Evolutionary conservation across 1,140 invertebrate genomes (phyloP).

Genomic region (Choristoneura fumiferana): DNA sequence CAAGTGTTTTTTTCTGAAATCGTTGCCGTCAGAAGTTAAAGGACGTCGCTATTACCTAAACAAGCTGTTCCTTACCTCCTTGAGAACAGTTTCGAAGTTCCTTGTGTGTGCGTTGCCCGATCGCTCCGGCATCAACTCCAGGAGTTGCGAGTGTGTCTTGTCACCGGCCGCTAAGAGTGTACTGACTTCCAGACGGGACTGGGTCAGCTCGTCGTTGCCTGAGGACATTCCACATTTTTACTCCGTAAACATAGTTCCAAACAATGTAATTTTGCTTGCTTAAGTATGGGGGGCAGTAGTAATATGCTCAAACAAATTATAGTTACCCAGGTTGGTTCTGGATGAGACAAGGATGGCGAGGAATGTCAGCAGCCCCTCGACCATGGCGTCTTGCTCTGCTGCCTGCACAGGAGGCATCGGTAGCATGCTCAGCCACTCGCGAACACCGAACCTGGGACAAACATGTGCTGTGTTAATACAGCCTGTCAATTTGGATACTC

Average conservation of each 20-base stretch:
- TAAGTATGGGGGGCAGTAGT: too few relatives aligned
- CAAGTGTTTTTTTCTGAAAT: too few relatives aligned
- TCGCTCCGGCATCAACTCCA: slow-evolving; percentile 96
- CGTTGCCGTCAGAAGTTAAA: too few relatives aligned
- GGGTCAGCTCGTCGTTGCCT: slow-evolving; percentile 85
- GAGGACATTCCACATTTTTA: slow-evolving; percentile 9
- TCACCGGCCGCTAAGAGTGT: slow-evolving; percentile 95
- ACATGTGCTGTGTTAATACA: too few relatives aligned
- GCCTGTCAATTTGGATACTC: too few relatives aligned
- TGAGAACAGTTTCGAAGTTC: slow-evolving; percentile 92
- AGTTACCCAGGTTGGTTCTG: slow-evolving; percentile 92
- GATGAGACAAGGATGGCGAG: slow-evolving; percentile 93
- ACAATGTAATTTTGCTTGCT: too few relatives aligned
- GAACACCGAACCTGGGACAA: slow-evolving; percentile 85
- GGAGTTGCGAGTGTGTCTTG: slow-evolving; percentile 96
- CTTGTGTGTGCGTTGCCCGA: slow-evolving; percentile 93
- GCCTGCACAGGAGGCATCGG: slow-evolving; percentile 83
- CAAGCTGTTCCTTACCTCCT: slow-evolving; percentile 72
- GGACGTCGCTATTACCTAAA: too few relatives aligned
- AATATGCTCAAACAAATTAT: not conserved
- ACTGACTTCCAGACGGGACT: slow-evolving; percentile 94
- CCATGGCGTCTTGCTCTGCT: slow-evolving; percentile 91
- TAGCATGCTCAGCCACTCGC: slow-evolving; percentile 91
- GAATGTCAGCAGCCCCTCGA: slow-evolving; percentile 95
- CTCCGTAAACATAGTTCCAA: too few relatives aligned